Conservation (phyloP, 2,797 vertebrate species). For the Sebastes reedi region DNA sequence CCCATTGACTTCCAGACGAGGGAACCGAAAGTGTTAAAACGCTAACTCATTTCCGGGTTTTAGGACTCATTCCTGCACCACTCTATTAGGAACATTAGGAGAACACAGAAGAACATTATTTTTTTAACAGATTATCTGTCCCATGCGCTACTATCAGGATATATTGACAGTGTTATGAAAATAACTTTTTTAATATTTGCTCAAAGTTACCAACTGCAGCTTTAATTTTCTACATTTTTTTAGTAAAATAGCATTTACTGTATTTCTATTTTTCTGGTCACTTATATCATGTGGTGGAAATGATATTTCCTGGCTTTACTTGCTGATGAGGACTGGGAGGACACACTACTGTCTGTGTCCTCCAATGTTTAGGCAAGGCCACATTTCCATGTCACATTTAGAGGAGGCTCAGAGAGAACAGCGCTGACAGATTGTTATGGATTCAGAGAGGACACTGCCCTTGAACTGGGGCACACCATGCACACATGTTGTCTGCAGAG, state of each 20-base stretch:
- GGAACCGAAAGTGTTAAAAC: too few relatives aligned
- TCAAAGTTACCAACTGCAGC: too few relatives aligned
- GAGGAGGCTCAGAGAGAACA: background rate
- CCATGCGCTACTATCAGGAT: too few relatives aligned
- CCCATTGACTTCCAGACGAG: too few relatives aligned
- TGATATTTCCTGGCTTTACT: background rate
- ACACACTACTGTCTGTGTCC: background rate
- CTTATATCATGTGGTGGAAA: background rate
- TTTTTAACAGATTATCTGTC: too few relatives aligned
- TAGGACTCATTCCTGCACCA: too few relatives aligned
- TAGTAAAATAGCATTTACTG: background rate
- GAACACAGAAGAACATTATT: too few relatives aligned
- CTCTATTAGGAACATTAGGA: too few relatives aligned
- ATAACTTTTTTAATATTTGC: too few relatives aligned
- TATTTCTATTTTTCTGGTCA: background rate
- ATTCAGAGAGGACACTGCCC: constrained; percentile 18
- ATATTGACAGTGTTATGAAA: too few relatives aligned
- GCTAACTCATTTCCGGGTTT: too few relatives aligned
- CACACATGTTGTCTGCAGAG: background rate
- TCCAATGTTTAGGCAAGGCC: background rate
- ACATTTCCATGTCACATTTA: background rate
- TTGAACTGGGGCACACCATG: constrained; percentile 30
- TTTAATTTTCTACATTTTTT: background rate
- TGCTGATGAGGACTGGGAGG: background rate
- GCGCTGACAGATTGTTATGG: constrained; percentile 27